phyloP scores from a whole-genome alignment of 2,888 invertebrate species.

The Eupithecia dodoneata region DNA sequence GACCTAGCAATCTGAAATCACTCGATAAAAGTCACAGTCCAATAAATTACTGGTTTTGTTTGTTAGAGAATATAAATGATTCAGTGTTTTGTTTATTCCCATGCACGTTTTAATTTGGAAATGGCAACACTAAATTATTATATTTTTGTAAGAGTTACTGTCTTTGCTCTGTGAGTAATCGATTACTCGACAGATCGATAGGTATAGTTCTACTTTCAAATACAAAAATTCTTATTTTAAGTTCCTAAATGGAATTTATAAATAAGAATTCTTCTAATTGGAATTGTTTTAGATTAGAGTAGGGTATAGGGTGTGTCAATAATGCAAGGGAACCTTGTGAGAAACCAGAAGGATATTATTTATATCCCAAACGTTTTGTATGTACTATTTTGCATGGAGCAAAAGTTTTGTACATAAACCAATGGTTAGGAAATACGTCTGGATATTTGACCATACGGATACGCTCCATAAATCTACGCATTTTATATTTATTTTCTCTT shows the following conservation, averaged over 20 bases:
- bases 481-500: slow-evolving; percentile 12
- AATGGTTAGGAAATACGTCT: slow-evolving; percentile 49
- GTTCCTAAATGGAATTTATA: slow-evolving; percentile 28
- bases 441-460: slow-evolving; percentile 65
- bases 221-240: slow-evolving; percentile 40
- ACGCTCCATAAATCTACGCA: slow-evolving; percentile 38
- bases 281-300: slow-evolving; percentile 38
- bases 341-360: slow-evolving; percentile 79
- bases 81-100: slow-evolving; percentile 31
- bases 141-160: not conserved
- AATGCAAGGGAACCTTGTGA: slow-evolving; percentile 89
- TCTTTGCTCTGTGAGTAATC: slow-evolving; percentile 18
- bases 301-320: slow-evolving; percentile 53
- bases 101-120: slow-evolving; percentile 30
- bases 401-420: slow-evolving; percentile 64
- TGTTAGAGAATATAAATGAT: slow-evolving; percentile 4
- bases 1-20: not conserved
- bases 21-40: not conserved
- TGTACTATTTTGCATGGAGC: slow-evolving; percentile 94
- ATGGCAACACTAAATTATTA: slow-evolving; percentile 31
- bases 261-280: slow-evolving; percentile 38
- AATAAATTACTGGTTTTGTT: not conserved
- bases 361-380: slow-evolving; percentile 84
- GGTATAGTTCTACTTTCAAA: slow-evolving; percentile 39
- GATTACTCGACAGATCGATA: slow-evolving; percentile 41